Evolutionary conservation across 2,113 vertebrate species (phyloP).

Genomic region (Microtus richardsoni): DNA sequence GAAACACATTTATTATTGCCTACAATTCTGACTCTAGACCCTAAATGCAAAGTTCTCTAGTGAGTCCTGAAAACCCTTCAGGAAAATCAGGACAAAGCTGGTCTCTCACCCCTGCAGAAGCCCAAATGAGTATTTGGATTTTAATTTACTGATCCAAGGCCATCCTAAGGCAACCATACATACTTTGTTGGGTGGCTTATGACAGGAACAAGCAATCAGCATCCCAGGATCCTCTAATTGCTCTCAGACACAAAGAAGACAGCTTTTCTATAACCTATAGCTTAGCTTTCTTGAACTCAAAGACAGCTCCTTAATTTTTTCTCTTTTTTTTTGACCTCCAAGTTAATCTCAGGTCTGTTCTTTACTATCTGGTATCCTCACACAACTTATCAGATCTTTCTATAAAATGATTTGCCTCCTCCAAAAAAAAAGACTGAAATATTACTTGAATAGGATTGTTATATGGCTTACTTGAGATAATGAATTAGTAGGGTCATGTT

Average conservation of each 20-base stretch:
- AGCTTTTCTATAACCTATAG: not conserved
- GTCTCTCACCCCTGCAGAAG: not conserved
- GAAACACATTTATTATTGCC: slow-evolving; percentile 8
- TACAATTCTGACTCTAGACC: not conserved
- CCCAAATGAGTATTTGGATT: slow-evolving; percentile 2
- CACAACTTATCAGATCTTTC: not conserved
- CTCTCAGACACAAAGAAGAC: not conserved
- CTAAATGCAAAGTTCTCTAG: not conserved
- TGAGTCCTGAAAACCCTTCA: not conserved
- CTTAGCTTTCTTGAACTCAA: not conserved
- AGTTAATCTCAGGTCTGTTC: not conserved
- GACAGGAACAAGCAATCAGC: not conserved
- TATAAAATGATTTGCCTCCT: not conserved
- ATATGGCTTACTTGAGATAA: not conserved
- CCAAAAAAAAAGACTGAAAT: not conserved
- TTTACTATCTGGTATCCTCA: not conserved
- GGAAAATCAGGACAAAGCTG: not conserved
- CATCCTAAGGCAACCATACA: not conserved
- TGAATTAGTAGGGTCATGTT: not conserved
- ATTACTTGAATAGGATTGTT: not conserved
- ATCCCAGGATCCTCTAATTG: not conserved
- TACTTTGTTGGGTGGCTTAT: not conserved
- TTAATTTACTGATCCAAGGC: not conserved
- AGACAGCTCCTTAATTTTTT: not conserved
- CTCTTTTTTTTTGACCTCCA: not conserved